Percentiles rank a stretch among this genome's conserved stretches.
Conservation (phyloP, 2,113 vertebrate species). For the Chroicocephalus ridibundus region DNA sequence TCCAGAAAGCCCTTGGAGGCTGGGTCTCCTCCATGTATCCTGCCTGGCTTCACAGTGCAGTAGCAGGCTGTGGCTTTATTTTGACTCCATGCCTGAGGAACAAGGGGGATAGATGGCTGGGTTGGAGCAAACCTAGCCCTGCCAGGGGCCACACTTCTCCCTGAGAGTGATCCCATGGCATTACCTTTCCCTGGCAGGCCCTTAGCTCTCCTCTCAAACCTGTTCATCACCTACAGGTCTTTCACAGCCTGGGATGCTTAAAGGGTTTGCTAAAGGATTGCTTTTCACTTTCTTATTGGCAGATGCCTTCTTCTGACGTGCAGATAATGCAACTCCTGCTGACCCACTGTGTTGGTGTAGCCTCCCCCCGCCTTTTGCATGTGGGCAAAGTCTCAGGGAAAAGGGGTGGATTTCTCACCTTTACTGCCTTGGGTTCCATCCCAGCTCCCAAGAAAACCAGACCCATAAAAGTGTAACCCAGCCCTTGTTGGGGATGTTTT, state of each 20-base stretch:
- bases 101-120: background rate
- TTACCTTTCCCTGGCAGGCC: background rate
- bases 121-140: background rate
- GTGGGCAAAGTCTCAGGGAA: accelerated
- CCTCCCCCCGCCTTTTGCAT: background rate
- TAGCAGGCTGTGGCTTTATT: background rate
- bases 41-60: background rate
- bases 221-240: background rate
- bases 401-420: background rate
- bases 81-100: background rate
- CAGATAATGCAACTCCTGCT: background rate
- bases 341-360: background rate
- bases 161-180: background rate
- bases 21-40: background rate
- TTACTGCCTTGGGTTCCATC: background rate
- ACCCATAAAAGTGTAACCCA: no score
- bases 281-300: background rate
- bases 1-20: background rate
- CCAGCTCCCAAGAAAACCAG: background rate
- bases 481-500: background rate
- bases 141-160: accelerated
- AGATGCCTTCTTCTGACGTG: background rate
- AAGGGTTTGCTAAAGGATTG: background rate
- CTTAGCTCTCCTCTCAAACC: accelerated
- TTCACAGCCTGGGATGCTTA: background rate